Evolutionary conservation across 2,888 invertebrate genomes (phyloP), one percentile per base, ranked within the genome.

Genomic region (Apomyelois bistriatella): DNA sequence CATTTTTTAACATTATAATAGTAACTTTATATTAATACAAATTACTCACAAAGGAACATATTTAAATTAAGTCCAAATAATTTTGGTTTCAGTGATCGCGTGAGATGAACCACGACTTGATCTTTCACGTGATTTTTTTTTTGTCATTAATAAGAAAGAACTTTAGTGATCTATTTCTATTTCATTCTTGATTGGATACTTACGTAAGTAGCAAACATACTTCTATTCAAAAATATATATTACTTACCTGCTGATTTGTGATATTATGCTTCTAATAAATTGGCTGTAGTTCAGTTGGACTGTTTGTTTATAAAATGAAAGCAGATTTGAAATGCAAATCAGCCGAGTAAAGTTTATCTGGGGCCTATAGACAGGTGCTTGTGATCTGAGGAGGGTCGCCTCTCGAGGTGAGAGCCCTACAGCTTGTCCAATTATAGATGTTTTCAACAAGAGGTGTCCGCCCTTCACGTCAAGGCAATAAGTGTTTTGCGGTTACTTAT

Each of bases 371-470:
- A 40, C 43, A 52, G 43, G 64, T 72, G 72, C 79, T 79, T 61
- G 62, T 70, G 68, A 65, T 70, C 61, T 75, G 77, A 82, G 85
- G 82, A 85, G 85, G 86, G 87, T 87, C 81, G 70, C 72, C 75
- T 65, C 85, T 87, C 68, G 69, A 71, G 64, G 55, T 61, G 73
- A 82, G 81, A 66, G 72, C 77, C 64, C 79, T 79, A 76, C 76
- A 79, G 78, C 73, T 72, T 79, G 78, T 82, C 81, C 83, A 87
- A 85, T 86, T 86, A 85, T 80, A 83, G 75, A 78, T 79, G 76
- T 82, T 83, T 79, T 79, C 64, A 65, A 63, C 63, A 64, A 79
- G 72, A 78, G 78, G 72, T 72, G 65, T 70, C 65, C 65, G 59
- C 66, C 53, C 65, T 66, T 66, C 65, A 66, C 59, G 63, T 64